Evolutionary conservation across 2,113 vertebrate species (phyloP), one percentile per base, ranked within the genome.

Genomic region (Natator depressus): DNA sequence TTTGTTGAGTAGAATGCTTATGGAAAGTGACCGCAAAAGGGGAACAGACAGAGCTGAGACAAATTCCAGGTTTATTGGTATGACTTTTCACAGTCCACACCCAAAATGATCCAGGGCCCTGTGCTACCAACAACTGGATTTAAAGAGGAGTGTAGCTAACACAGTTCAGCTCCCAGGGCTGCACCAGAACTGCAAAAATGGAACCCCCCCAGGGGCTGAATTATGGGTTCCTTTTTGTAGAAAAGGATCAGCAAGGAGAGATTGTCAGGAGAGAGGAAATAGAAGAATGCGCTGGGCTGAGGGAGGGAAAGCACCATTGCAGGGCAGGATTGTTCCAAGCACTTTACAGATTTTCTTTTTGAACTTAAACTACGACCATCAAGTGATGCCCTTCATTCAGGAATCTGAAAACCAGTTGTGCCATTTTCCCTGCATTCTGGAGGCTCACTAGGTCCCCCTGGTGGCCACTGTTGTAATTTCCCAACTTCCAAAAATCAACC

Each of bases 341-440:
- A 17, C 69, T 69, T 38, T 3, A 2, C 10, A 24, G 29, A 38
- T 20, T 84, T 49, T 13, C 17, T n/a, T 9, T 11, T 7, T 54
- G 24, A 47, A 47, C 10, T 78, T 14, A 29, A 13, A 29, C 11
- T 27, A 25, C 38, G 3, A 11, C 4, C 20, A 5, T 75, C 3
- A n/a, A 75, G 69, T 76, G n/a, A 46, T 24, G 7, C 25, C 46
- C 22, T 13, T 78, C 22, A 27, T 13, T 47, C 75, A 47, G 42
- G 25, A 14, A 46, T 25, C 75, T 47, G 35, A 72, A 10, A 20
- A 1, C 0, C 0, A 0, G 22, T 14, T 46, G 78, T 55, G 76
- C 90, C 75, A 11, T 19, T 65, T 35, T 72, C 35, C 35, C 8
- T 10, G 29, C 29, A 13, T 62, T 2, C 0, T 2, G 20, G 25